These are phyloP conservation scores for Lepidiolamprologus cunningtoni DNA, from an alignment of 2,113 vertebrate species.

Conservation along the genomic window DNA sequence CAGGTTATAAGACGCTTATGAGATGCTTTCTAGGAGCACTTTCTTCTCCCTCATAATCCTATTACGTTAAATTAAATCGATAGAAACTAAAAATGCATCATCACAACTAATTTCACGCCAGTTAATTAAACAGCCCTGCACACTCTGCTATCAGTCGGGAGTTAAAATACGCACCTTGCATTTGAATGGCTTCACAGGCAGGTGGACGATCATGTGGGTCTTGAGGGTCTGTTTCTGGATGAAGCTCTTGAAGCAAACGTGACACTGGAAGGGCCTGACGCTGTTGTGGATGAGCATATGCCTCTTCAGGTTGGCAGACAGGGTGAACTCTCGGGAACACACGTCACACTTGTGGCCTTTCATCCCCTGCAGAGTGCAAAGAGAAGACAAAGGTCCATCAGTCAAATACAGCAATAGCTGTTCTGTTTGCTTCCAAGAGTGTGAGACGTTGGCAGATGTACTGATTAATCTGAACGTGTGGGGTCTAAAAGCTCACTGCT, in stretches of 20 bases:
- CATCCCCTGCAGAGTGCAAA: constrained; percentile 75
- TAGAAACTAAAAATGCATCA: background rate
- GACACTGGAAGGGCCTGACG: constrained; percentile 94
- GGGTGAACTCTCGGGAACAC: constrained; percentile 92
- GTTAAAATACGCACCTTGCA: constrained; percentile 80
- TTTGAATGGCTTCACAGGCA: constrained; percentile 93
- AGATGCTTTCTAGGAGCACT: background rate
- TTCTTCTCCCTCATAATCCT: background rate
- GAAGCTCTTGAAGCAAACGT: constrained; percentile 98
- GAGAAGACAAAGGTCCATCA: background rate
- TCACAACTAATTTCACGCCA: background rate
- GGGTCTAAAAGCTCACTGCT: background rate
- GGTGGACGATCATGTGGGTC: constrained; percentile 98
- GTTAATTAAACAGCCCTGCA: background rate
- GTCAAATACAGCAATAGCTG: background rate
- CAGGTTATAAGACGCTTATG: background rate
- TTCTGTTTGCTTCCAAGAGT: background rate
- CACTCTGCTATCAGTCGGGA: background rate
- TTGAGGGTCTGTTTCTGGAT: constrained; percentile 99
- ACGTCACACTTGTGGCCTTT: constrained; percentile 98
- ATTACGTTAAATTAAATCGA: background rate
- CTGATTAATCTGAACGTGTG: background rate
- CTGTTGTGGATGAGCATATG: constrained; percentile 99
- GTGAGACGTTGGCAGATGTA: background rate
- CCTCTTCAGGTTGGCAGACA: constrained; percentile 96